These are phyloP conservation scores for Drosophila repleta DNA, from an alignment of 1,140 invertebrate genomes.

Conservation along the genomic window DNA sequence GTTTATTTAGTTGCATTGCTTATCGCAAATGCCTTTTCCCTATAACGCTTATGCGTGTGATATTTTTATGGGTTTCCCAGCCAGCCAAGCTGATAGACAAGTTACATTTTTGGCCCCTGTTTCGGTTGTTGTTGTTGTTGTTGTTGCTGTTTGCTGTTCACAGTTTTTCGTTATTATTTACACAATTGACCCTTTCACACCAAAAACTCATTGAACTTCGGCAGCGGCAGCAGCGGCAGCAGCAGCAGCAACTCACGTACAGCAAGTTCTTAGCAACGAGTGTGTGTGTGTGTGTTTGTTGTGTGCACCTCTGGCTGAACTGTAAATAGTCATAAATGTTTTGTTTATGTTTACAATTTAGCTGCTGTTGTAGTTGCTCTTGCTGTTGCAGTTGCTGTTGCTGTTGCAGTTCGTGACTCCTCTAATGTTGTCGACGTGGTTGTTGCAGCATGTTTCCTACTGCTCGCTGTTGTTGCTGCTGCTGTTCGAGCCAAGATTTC, in stretches of 20 bases:
- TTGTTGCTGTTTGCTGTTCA: slow-evolving; percentile 68
- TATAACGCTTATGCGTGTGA: slow-evolving; percentile 66
- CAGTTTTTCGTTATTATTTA: slow-evolving; percentile 79
- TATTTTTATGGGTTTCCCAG: slow-evolving; percentile 68
- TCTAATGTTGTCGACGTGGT: slow-evolving; percentile 80
- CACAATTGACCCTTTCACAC: slow-evolving; percentile 82
- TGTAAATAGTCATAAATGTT: slow-evolving; percentile 83
- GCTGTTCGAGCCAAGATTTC: slow-evolving; percentile 68
- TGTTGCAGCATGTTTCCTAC: slow-evolving; percentile 53
- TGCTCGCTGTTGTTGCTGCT: slow-evolving; percentile 32
- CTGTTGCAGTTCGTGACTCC: slow-evolving; percentile 68
- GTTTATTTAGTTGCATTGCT: slow-evolving; percentile 73
- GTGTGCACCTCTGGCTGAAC: slow-evolving; percentile 60
- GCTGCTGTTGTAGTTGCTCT: slow-evolving; percentile 62
- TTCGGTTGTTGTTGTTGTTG: slow-evolving; percentile 21
- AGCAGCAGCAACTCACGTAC: slow-evolving; percentile 60
- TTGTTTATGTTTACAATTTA: slow-evolving; percentile 82
- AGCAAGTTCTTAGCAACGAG: slow-evolving; percentile 22
- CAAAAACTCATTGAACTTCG: slow-evolving; percentile 76
- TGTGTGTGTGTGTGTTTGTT: slow-evolving; percentile 36
- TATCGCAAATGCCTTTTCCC: slow-evolving; percentile 68
- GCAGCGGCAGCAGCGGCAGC: slow-evolving; percentile 47
- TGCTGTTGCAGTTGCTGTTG: slow-evolving; percentile 30
- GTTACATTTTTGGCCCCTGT: slow-evolving; percentile 58
- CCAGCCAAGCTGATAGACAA: slow-evolving; percentile 40